Percentiles rank a stretch among this genome's conserved stretches.
phyloP scores from a whole-genome alignment of 2,797 vertebrate species.

The Myiotriccus ornatus region DNA sequence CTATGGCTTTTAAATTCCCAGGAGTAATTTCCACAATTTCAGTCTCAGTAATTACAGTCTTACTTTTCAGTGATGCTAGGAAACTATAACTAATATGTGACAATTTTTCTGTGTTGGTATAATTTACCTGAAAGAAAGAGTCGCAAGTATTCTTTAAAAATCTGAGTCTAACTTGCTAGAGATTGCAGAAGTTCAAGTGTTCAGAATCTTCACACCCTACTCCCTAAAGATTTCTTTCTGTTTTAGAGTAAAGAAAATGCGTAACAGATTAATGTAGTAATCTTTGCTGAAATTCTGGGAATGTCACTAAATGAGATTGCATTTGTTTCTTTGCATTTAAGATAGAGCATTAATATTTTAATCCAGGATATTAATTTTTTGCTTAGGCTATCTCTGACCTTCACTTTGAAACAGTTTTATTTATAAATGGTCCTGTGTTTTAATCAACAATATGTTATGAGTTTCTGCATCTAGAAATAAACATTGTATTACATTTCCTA shows the following conservation, averaged over 20 bases:
- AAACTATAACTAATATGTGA: background rate
- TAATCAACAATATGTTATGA: background rate
- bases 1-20: background rate
- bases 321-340: conserved; percentile 11
- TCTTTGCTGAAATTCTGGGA: background rate
- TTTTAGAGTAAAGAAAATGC: background rate
- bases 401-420: conserved; percentile 9
- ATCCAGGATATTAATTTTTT: conserved; percentile 25
- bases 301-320: conserved; percentile 4
- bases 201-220: background rate
- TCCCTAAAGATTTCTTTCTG: background rate
- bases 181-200: background rate
- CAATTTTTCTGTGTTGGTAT: background rate
- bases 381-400: conserved; percentile 42
- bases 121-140: background rate
- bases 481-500: background rate
- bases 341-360: conserved; percentile 41
- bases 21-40: background rate
- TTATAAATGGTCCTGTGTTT: conserved; percentile 1
- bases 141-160: background rate
- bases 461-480: background rate
- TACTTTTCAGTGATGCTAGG: background rate
- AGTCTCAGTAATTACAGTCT: background rate
- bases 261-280: background rate
- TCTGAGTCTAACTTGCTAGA: background rate